Conservation (phyloP, 2,113 vertebrate genomes). For the Dendrocopos noguchii region DNA sequence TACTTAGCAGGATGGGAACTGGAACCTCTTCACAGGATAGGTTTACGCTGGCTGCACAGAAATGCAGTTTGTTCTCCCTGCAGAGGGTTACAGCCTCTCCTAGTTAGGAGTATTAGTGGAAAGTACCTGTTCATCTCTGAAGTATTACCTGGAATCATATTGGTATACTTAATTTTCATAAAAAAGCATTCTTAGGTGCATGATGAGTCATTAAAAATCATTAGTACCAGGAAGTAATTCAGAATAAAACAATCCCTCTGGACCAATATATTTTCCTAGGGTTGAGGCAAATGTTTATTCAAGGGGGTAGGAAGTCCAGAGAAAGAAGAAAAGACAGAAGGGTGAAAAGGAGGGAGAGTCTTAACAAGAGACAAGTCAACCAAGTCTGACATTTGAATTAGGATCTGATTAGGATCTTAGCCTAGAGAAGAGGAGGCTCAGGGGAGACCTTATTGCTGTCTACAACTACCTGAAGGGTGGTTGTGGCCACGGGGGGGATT, state of each 20-base stretch:
- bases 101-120: neutral
- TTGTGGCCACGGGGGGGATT: no score
- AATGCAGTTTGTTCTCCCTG: neutral
- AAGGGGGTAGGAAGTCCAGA: neutral
- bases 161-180: neutral
- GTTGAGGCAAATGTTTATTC: slow-evolving; percentile 10
- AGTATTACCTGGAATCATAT: neutral
- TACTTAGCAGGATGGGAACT: slow-evolving; percentile 13
- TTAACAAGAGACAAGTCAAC: neutral
- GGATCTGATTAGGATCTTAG: neutral
- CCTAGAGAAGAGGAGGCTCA: no score
- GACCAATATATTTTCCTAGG: neutral
- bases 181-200: neutral
- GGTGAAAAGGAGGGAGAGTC: neutral
- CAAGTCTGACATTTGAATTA: neutral
- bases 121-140: neutral
- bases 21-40: neutral
- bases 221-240: slow-evolving; percentile 23
- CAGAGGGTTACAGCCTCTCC: neutral
- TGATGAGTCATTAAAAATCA: neutral
- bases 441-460: no score
- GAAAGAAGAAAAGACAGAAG: neutral
- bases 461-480: no score
- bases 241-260: neutral
- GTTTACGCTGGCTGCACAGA: slow-evolving; percentile 27